Evolutionary conservation across 2,888 invertebrate species (phyloP).

Genomic region (Spisula subtruncata): DNA sequence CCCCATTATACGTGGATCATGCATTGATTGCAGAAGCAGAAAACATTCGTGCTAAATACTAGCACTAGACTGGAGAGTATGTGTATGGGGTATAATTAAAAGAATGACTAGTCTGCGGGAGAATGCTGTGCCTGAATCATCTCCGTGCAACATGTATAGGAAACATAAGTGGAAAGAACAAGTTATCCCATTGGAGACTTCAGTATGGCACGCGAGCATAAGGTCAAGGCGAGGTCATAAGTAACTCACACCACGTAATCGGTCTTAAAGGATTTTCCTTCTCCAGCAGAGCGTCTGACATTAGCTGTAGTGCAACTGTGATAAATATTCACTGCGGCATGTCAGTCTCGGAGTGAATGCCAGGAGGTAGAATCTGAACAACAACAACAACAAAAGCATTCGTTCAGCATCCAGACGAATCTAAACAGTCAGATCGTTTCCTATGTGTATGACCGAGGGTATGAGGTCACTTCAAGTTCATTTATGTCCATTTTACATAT

Average conservation of each 20-base stretch:
- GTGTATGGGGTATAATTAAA: background rate
- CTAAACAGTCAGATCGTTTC: conserved; percentile 60
- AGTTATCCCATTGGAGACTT: conserved; percentile 30
- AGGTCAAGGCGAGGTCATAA: conserved; percentile 64
- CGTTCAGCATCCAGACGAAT: conserved; percentile 24
- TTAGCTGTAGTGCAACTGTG: conserved; percentile 38
- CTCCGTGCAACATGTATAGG: background rate
- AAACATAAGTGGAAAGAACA: background rate
- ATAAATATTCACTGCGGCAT: conserved; percentile 37
- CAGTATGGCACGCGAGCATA: conserved; percentile 38
- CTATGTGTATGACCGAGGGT: conserved; percentile 56
- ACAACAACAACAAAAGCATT: background rate
- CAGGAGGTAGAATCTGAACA: conserved; percentile 58
- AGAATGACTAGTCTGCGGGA: background rate
- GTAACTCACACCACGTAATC: conserved; percentile 69
- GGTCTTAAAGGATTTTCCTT: conserved; percentile 32
- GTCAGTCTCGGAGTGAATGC: conserved; percentile 31
- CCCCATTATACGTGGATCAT: no score
- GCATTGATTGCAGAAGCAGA: no score
- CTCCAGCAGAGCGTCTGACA: conserved; percentile 9
- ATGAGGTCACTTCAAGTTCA: conserved; percentile 62
- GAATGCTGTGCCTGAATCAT: background rate
- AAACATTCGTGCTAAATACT: no score
- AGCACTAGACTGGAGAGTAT: background rate
- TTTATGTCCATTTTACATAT: conserved; percentile 32